Evolutionary conservation across 2,888 invertebrate genomes (phyloP), one percentile per base, ranked within the genome.

Genomic region (Apocheima hispidaria): DNA sequence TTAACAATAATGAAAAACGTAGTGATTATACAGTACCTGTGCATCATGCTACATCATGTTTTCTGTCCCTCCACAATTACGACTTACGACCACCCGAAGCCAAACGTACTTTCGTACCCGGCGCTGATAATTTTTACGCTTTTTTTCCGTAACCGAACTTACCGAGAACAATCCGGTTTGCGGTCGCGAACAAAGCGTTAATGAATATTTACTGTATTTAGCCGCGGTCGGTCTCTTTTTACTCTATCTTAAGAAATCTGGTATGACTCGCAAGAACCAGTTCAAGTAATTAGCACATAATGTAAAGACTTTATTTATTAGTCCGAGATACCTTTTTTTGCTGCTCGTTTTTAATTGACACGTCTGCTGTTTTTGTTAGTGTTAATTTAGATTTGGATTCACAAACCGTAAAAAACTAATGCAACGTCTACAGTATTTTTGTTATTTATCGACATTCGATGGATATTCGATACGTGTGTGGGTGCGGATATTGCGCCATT

Each of bases 151-250:
- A 62, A 67, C 69, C 67, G 56, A 69, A 68, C 36, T 18, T 28
- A 40, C 51, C 28, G 30, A 40, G 70, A 60, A 55, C 64, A 59
- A 80, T 74, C 78, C 77, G 74, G 79, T 77, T 70, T 74, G 72
- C 70, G 70, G 66, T 67, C 69, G 69, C 71, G 68, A 73, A 77
- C 68, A 69, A 69, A 72, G 70, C 73, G 70, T 65, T 81, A 84
- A 86, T 85, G 80, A 84, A 81, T 83, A 84, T 85, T 84, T 78
- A 79, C 79, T 76, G 73, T 77, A 77, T 75, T 74, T 75, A 73
- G 21, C 53, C 10, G 70, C 70, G 50, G 73, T 66, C 79, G 74
- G 78, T 61, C 54, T 68, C 75, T 78, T 77, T 78, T 75, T 72
- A 68, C 65, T 49, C 68, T 59, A 66, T 72, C 65, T 75, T 68